A percentile compares a stretch with the other conserved stretches of the same genome.
These are phyloP conservation scores for Psittacus erithacus DNA, from an alignment of 2,113 vertebrate species.

Conservation along the genomic window DNA sequence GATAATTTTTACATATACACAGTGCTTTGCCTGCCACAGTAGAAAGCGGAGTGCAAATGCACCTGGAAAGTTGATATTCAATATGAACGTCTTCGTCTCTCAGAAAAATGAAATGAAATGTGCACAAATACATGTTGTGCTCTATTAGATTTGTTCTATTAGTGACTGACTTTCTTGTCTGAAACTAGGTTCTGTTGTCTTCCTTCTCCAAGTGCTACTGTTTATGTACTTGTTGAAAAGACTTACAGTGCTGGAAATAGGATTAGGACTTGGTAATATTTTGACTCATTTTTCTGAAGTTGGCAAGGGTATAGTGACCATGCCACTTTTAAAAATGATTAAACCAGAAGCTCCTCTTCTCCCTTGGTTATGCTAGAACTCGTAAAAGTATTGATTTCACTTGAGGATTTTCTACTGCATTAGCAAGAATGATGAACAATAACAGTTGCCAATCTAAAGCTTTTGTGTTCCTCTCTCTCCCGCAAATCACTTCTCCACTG, in stretches of 20 bases:
- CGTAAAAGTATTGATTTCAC: neutral
- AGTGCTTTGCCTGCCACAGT: neutral
- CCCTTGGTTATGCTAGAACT: neutral
- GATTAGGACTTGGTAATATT: neutral
- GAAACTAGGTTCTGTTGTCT: neutral
- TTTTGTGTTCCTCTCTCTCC: neutral
- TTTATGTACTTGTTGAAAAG: neutral
- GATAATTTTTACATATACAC: neutral
- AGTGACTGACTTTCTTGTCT: neutral
- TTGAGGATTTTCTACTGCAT: neutral
- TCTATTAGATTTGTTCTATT: neutral
- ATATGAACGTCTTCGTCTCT: neutral
- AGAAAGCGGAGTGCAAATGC: neutral
- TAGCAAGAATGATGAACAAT: neutral
- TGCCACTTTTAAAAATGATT: neutral
- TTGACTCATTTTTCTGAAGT: neutral
- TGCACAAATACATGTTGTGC: neutral
- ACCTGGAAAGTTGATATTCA: neutral
- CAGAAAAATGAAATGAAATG: neutral
- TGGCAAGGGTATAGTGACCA: neutral
- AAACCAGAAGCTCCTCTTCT: neutral
- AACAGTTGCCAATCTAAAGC: neutral
- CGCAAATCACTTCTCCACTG: neutral
- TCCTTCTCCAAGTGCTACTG: neutral
- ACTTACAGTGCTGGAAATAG: neutral